Evolutionary conservation across 2,113 vertebrate genomes (phyloP), one percentile per base, ranked within the genome.

Genomic region (Psammodynastes pulverulentus): DNA sequence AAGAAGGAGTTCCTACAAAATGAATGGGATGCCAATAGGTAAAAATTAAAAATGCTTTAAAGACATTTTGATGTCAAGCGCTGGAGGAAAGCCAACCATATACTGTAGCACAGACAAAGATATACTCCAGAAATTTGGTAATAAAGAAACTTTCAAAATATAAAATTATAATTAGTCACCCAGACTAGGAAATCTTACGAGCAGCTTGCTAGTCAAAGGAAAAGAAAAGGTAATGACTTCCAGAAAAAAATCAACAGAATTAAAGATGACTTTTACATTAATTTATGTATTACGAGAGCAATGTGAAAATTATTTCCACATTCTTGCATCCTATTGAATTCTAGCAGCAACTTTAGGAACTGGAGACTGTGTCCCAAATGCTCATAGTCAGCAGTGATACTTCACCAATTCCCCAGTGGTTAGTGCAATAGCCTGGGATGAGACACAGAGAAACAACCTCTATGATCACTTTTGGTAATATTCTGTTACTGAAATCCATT

Each of bases 1-100:
- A 89, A 92, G 39, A 56, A 89, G 34, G 45, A 85, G 21, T 49
- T 85, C 62, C 29, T 72, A 89, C 29, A 89, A 89, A 88, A 85
- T 21, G 53, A 92, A 56, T 43, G 79, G 53, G 43, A 85, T 89
- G 91, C 53, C 58, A 45, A 58, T 46, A 62, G 87, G 26, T 85
- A 85, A 92, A 79, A 51, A 92, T 92, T 92, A 89, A 85, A 88
- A 92, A 89, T 85, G 72, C 52, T 85, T 89, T 79, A 62, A 89
- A 92, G 53, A 92, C 24, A 89, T 53, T 84, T 92, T 89, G 85
- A 51, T 85, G 52, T 92, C 87, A 89, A 84, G 72, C 52, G 26
- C 72, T 92, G 91, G 87, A 89, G 52, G 72, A 79, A 92, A 89
- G 52, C 87, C 91, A 92, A 89, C 45, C 87, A 85, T 24, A 5